Conservation (phyloP, 2,113 vertebrate species). For the Hassar affinis region DNA sequence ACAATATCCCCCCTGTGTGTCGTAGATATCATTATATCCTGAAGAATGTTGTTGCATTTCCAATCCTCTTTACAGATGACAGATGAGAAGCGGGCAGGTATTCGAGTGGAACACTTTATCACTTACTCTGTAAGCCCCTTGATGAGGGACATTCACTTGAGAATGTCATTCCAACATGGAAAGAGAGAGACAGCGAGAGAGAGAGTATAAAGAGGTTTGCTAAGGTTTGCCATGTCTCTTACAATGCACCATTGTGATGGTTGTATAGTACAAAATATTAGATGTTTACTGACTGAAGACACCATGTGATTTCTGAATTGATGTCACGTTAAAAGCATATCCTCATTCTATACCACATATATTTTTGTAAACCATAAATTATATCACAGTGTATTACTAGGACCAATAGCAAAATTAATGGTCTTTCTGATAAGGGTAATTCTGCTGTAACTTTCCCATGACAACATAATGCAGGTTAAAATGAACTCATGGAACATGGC, state of each 20-base stretch:
- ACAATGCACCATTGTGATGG: constrained; percentile 65
- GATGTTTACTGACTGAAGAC: constrained; percentile 6
- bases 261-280: constrained; percentile 10
- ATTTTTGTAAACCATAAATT: not conserved
- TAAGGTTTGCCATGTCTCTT: constrained; percentile 53
- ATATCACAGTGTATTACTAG: not conserved
- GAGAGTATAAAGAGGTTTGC: constrained; percentile 45
- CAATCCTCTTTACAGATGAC: constrained; percentile 84
- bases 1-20: constrained; percentile 51
- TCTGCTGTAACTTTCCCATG: not conserved
- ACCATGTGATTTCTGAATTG: constrained; percentile 23
- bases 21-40: constrained; percentile 80
- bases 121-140: constrained; percentile 77
- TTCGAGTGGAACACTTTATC: constrained; percentile 82
- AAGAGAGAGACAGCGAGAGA: constrained; percentile 45
- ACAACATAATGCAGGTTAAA: constrained; percentile 5
- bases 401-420: not conserved
- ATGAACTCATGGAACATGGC: not conserved
- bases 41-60: constrained; percentile 94
- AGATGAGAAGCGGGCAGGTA: constrained; percentile 83
- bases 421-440: not conserved
- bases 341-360: not conserved
- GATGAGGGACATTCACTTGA: constrained; percentile 80
- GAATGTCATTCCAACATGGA: constrained; percentile 73
- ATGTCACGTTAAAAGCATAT: constrained; percentile 8